Evolutionary conservation across 2,797 vertebrate genomes (phyloP), one percentile per base, ranked within the genome.

Genomic region (Anisognathus igniventris): DNA sequence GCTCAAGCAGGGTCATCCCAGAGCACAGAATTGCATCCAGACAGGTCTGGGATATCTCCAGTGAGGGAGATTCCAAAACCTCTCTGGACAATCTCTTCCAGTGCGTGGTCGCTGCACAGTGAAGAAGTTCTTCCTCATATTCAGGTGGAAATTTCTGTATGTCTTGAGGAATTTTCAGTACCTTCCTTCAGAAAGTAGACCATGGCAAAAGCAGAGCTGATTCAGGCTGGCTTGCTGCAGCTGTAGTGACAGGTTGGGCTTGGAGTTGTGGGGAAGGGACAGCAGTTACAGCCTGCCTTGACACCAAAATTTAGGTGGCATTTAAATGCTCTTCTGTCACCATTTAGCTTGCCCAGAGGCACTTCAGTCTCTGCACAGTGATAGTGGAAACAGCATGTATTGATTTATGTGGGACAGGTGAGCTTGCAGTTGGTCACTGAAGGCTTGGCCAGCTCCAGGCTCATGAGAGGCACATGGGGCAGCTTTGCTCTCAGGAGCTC

Each of bases 371-470:
- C 60, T 24, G 44, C 57, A 17, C 7, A 31, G 60, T 18, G 62
- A 31, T 1, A 21, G 75, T 60, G 80, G 27, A 76, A 86, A 19
- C 21, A 42, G 37, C 42, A 1, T 35, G 11, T 67, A 30, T 27
- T 86, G 78, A 53, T 94, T 80, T 80, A n/a, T 80, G 21, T 53
- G 82, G 58, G 61, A 39, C 68, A 67, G 78, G 33, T 81, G 75
- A 96, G 54, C 64, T 83, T 90, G 51, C 72, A 48, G 37, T 7
- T 24, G 64, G 48, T 44, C 89, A 25, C 62, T 50, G 74, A 19
- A 22, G 0, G 5, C 7, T 1, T 51, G 86, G 74, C 66, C 47
- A 54, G 39, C 74, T 64, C 35, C 23, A n/a, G 72, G 45, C 66
- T 35, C 17, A 33, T 35, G 28, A 72, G 68, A 68, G 51, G 57